These are phyloP conservation scores for Notarius quadriscutis DNA, from an alignment of 2,113 vertebrate species.

Conservation along the genomic window DNA sequence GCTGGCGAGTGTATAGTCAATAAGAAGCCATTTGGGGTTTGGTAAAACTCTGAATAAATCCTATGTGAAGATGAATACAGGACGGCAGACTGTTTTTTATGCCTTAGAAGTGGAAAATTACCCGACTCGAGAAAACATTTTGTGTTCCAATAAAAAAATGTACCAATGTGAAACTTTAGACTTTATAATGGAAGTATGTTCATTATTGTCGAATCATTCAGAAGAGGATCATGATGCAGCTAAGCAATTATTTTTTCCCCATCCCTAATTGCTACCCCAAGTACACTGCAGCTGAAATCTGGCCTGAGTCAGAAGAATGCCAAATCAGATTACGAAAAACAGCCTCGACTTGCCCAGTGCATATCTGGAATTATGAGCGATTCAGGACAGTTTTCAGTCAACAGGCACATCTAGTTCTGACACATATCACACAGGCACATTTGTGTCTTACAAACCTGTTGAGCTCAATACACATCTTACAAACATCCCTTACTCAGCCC, in stretches of 20 bases:
- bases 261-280: background rate
- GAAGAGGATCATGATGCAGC: background rate
- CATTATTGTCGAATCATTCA: background rate
- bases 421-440: background rate
- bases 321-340: background rate
- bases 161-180: background rate
- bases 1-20: background rate
- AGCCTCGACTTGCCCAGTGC: background rate
- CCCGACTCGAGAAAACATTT: background rate
- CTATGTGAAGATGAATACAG: background rate
- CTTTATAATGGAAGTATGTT: background rate
- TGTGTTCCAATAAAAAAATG: background rate
- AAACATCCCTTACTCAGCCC: background rate
- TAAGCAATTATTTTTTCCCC: background rate
- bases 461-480: background rate
- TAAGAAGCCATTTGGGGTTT: background rate
- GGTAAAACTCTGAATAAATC: background rate
- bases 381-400: background rate
- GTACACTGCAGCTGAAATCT: background rate
- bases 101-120: background rate
- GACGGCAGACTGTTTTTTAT: background rate
- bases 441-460: background rate
- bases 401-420: background rate
- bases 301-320: background rate
- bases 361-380: background rate